A percentile compares a stretch with the other conserved stretches of the same genome.
Conservation (phyloP, 2,888 invertebrate genomes). For the Platycheirus albimanus region DNA sequence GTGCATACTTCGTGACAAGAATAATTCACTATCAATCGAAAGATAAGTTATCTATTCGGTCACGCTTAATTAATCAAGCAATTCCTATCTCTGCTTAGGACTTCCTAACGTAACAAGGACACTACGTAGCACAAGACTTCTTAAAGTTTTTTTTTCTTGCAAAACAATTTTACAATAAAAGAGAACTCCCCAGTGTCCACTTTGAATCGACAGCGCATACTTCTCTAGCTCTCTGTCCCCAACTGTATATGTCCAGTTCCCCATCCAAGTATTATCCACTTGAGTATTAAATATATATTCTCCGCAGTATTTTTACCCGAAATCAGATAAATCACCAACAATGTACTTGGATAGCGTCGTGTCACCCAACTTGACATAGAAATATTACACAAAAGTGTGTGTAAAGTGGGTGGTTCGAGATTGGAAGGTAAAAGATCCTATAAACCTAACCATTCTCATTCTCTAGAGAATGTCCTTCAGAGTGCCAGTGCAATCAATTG, state of each 20-base stretch:
- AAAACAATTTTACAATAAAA: slow-evolving; percentile 14
- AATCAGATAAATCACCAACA: slow-evolving; percentile 54
- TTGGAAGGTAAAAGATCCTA: too few species aligned
- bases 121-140: neutral
- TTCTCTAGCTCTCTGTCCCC: neutral
- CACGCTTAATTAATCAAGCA: slow-evolving; percentile 32
- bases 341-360: slow-evolving; percentile 31
- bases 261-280: slow-evolving; percentile 1
- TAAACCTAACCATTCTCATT: neutral
- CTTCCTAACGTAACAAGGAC: neutral
- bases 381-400: slow-evolving; percentile 9
- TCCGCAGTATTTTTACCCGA: slow-evolving; percentile 25
- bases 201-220: neutral
- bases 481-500: slow-evolving; percentile 13
- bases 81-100: neutral
- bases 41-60: neutral
- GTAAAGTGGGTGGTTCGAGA: neutral
- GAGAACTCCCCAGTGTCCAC: neutral
- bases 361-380: slow-evolving; percentile 30
- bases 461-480: slow-evolving; percentile 11
- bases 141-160: slow-evolving; percentile 5
- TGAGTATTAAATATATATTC: neutral
- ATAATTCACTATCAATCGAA: too few species aligned
- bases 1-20: too few species aligned
- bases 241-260: neutral